Conservation (phyloP, 2,888 invertebrate species). For the Drosophila incognita region DNA sequence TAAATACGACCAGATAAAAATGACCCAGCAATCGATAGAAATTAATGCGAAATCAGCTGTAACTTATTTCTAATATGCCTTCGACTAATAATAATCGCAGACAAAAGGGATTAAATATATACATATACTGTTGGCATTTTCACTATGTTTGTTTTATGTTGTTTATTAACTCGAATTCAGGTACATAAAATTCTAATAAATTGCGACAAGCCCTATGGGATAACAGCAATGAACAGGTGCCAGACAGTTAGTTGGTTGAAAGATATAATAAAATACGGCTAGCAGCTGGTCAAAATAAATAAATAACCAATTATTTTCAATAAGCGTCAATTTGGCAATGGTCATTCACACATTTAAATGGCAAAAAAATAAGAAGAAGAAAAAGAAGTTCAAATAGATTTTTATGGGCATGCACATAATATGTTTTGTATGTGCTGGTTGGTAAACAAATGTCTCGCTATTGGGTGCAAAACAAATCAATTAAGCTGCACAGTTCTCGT, state of each 20-base stretch:
- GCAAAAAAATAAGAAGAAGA: conserved; percentile 20
- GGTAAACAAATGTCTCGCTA: conserved; percentile 49
- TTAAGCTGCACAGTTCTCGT: conserved; percentile 62
- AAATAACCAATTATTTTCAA: conserved; percentile 64
- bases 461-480: conserved; percentile 78
- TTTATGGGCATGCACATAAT: conserved; percentile 1
- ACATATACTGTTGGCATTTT: neutral
- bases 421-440: conserved; percentile 10
- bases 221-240: conserved; percentile 16
- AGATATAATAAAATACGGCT: conserved; percentile 14
- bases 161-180: conserved; percentile 21
- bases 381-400: conserved; percentile 29
- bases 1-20: neutral
- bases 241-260: conserved; percentile 10
- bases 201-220: neutral
- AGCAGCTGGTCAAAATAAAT: conserved; percentile 1
- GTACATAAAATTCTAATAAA: conserved; percentile 28
- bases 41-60: neutral
- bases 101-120: neutral
- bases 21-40: neutral
- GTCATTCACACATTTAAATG: conserved; percentile 57
- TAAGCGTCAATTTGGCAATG: conserved; percentile 70
- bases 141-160: conserved; percentile 26
- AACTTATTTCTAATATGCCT: conserved; percentile 2
- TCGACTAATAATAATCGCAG: neutral